Percentiles rank a stretch among this genome's conserved stretches.
Evolutionary conservation across 2,888 invertebrate species (phyloP).

Genomic region (Eristalis pertinax): DNA sequence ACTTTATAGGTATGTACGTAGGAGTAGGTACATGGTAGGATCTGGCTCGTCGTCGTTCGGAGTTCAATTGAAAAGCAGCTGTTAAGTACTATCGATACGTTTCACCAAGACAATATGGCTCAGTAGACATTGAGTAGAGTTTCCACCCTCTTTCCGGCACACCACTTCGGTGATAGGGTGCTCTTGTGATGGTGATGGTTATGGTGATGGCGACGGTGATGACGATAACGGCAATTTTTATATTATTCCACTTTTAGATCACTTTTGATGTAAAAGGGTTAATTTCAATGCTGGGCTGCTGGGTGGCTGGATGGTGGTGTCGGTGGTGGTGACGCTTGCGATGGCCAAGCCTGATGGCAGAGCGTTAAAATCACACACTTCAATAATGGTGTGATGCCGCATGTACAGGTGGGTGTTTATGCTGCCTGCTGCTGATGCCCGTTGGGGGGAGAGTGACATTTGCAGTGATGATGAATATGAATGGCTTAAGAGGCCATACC

Average conservation of each 20-base stretch:
- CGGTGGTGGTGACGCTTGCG: background rate
- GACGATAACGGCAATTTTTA: slow-evolving; percentile 71
- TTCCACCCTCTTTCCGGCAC: slow-evolving; percentile 16
- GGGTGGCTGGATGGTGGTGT: slow-evolving; percentile 5
- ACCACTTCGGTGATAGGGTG: background rate
- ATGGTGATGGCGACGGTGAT: slow-evolving; percentile 38
- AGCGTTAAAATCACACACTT: slow-evolving; percentile 55
- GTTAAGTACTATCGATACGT: slow-evolving; percentile 72
- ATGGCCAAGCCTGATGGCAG: background rate
- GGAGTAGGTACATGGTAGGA: background rate
- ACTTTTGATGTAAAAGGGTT: slow-evolving; percentile 72
- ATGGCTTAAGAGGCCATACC: slow-evolving; percentile 66
- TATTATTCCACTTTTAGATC: slow-evolving; percentile 70
- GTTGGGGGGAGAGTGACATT: slow-evolving; percentile 67
- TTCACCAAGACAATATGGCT: slow-evolving; percentile 65
- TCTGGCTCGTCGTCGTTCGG: slow-evolving; percentile 50
- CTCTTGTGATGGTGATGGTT: slow-evolving; percentile 24
- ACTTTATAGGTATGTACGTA: slow-evolving; percentile 20
- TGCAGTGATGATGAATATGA: slow-evolving; percentile 68
- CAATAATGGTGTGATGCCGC: slow-evolving; percentile 40
- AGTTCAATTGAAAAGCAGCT: slow-evolving; percentile 69
- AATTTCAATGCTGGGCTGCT: slow-evolving; percentile 43
- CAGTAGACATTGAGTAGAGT: slow-evolving; percentile 51
- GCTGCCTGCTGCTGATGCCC: slow-evolving; percentile 54
- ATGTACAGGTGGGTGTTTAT: slow-evolving; percentile 11